A percentile compares a stretch with the other conserved stretches of the same genome.
phyloP scores from a whole-genome alignment of 2,888 invertebrate genomes.

The Epiblema foenella region DNA sequence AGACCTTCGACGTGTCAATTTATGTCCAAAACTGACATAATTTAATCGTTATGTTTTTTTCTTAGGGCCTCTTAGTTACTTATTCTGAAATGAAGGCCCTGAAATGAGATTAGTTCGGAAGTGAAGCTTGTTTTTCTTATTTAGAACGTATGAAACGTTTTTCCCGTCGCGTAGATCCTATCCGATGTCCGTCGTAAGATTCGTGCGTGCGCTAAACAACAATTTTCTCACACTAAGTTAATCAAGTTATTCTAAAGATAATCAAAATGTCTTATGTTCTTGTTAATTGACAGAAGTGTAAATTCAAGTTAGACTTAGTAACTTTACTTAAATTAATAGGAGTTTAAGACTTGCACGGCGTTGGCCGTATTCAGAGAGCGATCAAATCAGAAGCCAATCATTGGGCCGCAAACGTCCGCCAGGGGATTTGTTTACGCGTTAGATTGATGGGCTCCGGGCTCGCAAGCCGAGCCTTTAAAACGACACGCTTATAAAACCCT shows the following conservation, averaged over 20 bases:
- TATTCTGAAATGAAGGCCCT: too few relatives aligned
- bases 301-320: neutral
- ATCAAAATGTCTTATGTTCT: neutral
- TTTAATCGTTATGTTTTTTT: neutral
- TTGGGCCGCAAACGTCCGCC: slow-evolving; percentile 30
- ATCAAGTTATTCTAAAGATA: neutral
- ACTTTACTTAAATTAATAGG: slow-evolving; percentile 15
- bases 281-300: neutral
- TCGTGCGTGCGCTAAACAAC: neutral
- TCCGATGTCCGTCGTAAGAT: too few relatives aligned
- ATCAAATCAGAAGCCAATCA: slow-evolving; percentile 41
- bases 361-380: slow-evolving; percentile 24
- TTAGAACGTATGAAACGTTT: neutral
- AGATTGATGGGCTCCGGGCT: slow-evolving; percentile 31
- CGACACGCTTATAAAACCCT: slow-evolving; percentile 15
- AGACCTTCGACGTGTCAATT: slow-evolving; percentile 7
- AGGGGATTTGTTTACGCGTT: slow-evolving; percentile 41
- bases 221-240: neutral
- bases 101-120: neutral
- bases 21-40: neutral
- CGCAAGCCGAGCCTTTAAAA: slow-evolving; percentile 5
- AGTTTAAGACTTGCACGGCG: slow-evolving; percentile 20
- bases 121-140: neutral
- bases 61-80: too few relatives aligned
- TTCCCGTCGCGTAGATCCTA: neutral